Conservation (phyloP, 2,888 invertebrate species). For the Rhingia rostrata region DNA sequence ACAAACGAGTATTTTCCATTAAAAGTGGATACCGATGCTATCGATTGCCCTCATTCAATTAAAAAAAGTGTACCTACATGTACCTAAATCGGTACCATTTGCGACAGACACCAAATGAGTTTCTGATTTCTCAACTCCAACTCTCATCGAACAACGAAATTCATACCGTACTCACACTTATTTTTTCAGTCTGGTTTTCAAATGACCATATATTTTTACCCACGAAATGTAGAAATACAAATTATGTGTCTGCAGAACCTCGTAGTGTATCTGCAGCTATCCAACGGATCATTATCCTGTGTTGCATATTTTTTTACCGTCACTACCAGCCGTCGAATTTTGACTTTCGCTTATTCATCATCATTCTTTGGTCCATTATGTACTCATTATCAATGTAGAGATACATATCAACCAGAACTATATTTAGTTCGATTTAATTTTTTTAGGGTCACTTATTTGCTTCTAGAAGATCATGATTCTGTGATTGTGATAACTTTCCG, state of each 20-base stretch:
- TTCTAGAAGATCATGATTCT: too few relatives aligned
- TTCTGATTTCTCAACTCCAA: neutral
- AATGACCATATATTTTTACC: neutral
- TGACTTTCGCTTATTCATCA: conserved; percentile 39
- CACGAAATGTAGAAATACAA: conserved; percentile 17
- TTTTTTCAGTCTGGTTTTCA: conserved; percentile 18
- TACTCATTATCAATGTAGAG: too few relatives aligned
- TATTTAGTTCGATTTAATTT: too few relatives aligned
- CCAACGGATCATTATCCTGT: conserved; percentile 58
- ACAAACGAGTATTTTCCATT: neutral
- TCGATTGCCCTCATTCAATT: conserved; percentile 16
- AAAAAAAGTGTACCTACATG: conserved; percentile 20
- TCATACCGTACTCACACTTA: neutral
- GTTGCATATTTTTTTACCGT: conserved; percentile 41
- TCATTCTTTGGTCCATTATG: neutral
- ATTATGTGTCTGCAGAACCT: conserved; percentile 27
- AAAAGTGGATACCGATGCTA: neutral
- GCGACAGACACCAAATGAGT: conserved; percentile 17
- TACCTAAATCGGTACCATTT: neutral
- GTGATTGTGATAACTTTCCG: conserved; percentile 65
- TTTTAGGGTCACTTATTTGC: too few relatives aligned
- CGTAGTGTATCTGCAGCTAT: conserved; percentile 25
- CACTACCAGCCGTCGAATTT: conserved; percentile 8
- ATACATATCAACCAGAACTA: too few relatives aligned
- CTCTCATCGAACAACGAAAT: conserved; percentile 17